Conservation (phyloP, 53 echinoderm and acorn worm species). For the Mesocentrotus franciscanus region DNA sequence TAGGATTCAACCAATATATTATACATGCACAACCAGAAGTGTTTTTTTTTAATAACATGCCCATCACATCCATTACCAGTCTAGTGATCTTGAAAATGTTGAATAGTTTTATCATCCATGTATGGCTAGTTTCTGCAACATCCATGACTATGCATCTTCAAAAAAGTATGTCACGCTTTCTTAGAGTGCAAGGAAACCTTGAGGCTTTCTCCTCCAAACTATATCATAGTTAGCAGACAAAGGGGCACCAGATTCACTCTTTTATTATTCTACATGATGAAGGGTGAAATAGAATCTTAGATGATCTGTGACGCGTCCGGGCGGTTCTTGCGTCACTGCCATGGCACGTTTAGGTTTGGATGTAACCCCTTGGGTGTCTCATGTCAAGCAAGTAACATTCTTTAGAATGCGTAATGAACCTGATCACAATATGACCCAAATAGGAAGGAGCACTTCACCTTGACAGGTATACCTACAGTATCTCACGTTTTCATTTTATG, state of each 20-base stretch:
- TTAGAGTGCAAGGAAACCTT: not conserved
- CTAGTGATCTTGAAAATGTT: not conserved
- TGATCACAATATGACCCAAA: constrained; percentile 20
- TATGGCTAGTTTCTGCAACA: not conserved
- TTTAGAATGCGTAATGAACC: constrained; percentile 8
- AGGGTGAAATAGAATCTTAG: constrained; percentile 34
- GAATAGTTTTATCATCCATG: not conserved
- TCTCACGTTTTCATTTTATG: not conserved
- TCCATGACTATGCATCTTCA: constrained; percentile 9
- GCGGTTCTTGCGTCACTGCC: constrained; percentile 25
- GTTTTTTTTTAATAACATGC: too few species aligned
- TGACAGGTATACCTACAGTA: not conserved
- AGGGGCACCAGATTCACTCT: constrained; percentile 32
- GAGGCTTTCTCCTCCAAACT: constrained; percentile 13
- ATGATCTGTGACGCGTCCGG: constrained; percentile 23
- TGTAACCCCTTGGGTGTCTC: constrained; percentile 53
- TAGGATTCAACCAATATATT: too few species aligned
- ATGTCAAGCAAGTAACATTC: constrained; percentile 21
- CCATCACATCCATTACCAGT: not conserved
- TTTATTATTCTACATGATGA: constrained; percentile 8
- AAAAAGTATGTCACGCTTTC: constrained; percentile 1
- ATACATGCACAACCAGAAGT: too few species aligned
- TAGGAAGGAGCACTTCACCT: not conserved
- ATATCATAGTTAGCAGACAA: constrained; percentile 15
- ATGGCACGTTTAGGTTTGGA: constrained; percentile 41